These are phyloP conservation scores for Staurois parvus DNA, from an alignment of 2,797 vertebrate species.

Conservation along the genomic window DNA sequence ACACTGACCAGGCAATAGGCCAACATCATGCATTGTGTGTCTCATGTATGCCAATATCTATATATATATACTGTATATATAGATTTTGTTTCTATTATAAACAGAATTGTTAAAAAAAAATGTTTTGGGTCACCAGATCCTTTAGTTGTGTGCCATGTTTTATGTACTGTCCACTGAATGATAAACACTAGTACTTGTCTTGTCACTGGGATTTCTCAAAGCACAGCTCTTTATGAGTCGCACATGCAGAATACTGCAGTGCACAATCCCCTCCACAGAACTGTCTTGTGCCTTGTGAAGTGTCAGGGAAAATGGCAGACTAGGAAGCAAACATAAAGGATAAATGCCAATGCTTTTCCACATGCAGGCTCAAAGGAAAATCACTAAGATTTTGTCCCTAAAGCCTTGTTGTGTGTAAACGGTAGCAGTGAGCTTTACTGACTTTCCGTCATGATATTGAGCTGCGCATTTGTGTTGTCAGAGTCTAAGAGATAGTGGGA, in stretches of 20 bases:
- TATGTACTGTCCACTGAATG: neutral
- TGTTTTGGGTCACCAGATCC: no score
- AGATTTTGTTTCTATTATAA: no score
- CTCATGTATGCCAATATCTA: no score
- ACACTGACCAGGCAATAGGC: no score
- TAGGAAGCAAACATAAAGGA: neutral
- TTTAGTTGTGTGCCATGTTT: neutral
- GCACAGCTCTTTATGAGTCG: neutral
- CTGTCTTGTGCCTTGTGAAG: neutral
- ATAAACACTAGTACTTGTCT: neutral
- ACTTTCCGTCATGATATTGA: neutral
- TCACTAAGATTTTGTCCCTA: neutral
- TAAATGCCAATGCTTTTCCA: neutral
- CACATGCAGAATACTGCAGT: neutral
- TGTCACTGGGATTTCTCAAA: neutral
- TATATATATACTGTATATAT: no score
- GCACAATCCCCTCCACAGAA: neutral
- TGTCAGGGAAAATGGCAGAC: neutral
- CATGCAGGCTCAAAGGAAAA: neutral
- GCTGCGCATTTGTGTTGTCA: neutral
- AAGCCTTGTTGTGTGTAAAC: neutral
- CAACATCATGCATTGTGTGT: no score
- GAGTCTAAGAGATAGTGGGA: neutral
- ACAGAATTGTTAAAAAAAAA: no score
- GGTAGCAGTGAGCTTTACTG: neutral